Base-by-base conservation (phyloP, 2,113 vertebrate genomes). In the Cheirogaleus medius region DNA sequence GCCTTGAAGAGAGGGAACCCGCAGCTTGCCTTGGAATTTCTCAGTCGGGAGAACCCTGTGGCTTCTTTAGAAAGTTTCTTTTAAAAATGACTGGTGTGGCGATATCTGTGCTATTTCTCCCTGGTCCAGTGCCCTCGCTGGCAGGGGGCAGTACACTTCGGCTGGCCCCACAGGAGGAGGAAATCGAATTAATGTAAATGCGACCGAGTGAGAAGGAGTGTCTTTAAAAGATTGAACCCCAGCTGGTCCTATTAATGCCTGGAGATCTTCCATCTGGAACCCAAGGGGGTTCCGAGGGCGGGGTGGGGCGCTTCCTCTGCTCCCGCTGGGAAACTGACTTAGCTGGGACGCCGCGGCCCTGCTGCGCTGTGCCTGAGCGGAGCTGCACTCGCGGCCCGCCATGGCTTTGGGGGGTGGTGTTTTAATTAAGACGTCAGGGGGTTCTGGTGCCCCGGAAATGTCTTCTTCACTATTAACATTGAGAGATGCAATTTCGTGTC, bases 371-470 rank as follows among this genome's bases (percentile, higher is more conserved):
- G 44, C 64, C 32, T 29, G 0, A 56, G 34, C 3, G 8, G 4
- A n/a, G 76, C n/a, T 5, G 37, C 1, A 1, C 10, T 18, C 47
- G 2, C 1, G 1, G 15, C 15, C 0, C 0, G 0, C 44, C 71
- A 8, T 20, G 0, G 0, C 20, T 32, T 21, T 56, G 2, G 23
- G 2, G 23, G 69, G 42, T 15, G 60, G 21, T 27, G 37, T 63
- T 54, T 81, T 71, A 29, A 32, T 68, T 25, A n/a, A 52, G 71
- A 3, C 25, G 47, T 74, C 23, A 14, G 77, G 25, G 52, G 68
- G 15, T 58, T 42, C 27, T 0, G 34, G 49, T 52, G 54, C 54
- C 52, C 14, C 8, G 1, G 60, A 86, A 52, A 21, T 10, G 39
- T 27, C 10, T 14, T 3, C 27, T 25, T 63, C 32, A 0, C 60